Conservation (phyloP, 2,797 vertebrate genomes). For the Setipinna tenuifilis region DNA sequence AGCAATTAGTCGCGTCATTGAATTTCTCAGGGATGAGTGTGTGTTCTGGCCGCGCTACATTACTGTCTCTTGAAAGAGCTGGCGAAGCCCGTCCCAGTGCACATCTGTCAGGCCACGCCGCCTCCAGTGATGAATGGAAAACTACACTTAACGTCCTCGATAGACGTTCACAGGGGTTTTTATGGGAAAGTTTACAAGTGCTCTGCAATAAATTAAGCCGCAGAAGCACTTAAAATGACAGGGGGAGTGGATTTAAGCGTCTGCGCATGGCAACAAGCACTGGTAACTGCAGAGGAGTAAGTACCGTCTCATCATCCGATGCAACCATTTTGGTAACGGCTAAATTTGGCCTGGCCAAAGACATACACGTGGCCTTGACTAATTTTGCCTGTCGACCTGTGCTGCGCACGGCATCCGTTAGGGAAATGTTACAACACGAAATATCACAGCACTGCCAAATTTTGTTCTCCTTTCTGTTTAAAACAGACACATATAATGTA, state of each 20-base stretch:
- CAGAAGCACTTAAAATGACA: slow-evolving; percentile 81
- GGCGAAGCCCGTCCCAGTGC: slow-evolving; percentile 48
- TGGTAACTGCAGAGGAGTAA: slow-evolving; percentile 57
- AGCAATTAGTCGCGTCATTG: slow-evolving; percentile 64
- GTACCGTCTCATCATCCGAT: slow-evolving; percentile 46
- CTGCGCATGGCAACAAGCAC: slow-evolving; percentile 60
- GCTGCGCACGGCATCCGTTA: slow-evolving; percentile 45
- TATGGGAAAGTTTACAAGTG: slow-evolving; percentile 79
- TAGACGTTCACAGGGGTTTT: slow-evolving; percentile 62
- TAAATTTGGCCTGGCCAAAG: slow-evolving; percentile 56
- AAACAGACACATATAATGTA: slow-evolving; percentile 16
- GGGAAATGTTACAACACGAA: slow-evolving; percentile 43
- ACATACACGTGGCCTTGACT: slow-evolving; percentile 51
- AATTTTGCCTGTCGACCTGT: slow-evolving; percentile 53
- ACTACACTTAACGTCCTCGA: slow-evolving; percentile 77
- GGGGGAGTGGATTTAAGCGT: slow-evolving; percentile 76
- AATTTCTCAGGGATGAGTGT: slow-evolving; percentile 60
- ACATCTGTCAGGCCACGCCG: slow-evolving; percentile 67
- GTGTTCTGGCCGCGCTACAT: slow-evolving; percentile 58
- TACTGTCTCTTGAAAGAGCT: slow-evolving; percentile 62
- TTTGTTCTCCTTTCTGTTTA: slow-evolving; percentile 7
- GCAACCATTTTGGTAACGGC: slow-evolving; percentile 49
- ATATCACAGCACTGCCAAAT: slow-evolving; percentile 18
- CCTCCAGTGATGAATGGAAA: slow-evolving; percentile 76
- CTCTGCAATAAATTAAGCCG: slow-evolving; percentile 75